Evolutionary conservation across 2,113 vertebrate genomes (phyloP).

Genomic region (Apaloderma vittatum): DNA sequence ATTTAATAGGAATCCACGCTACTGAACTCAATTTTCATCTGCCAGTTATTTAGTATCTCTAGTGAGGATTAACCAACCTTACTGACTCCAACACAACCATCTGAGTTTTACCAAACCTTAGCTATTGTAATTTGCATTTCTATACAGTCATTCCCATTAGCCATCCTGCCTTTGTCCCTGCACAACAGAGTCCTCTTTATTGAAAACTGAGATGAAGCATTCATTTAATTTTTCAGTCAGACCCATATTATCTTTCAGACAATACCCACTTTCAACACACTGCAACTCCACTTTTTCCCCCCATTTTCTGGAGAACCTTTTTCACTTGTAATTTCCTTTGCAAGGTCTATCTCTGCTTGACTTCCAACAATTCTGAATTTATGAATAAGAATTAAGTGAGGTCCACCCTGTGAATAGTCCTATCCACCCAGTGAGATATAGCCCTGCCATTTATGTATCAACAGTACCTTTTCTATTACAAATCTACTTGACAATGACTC

Average conservation of each 20-base stretch:
- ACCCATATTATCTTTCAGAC: not conserved
- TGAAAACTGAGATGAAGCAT: conserved; percentile 12
- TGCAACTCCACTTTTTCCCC: not conserved
- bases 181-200: not conserved
- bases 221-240: not conserved
- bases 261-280: not conserved
- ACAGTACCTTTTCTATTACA: conserved; percentile 23
- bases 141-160: not conserved
- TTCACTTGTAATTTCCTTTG: conserved; percentile 30
- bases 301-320: conserved; percentile 7
- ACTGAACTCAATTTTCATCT: not conserved
- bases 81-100: not conserved
- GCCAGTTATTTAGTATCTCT: not conserved
- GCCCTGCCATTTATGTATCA: conserved; percentile 37
- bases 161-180: not conserved
- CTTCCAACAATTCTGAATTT: conserved; percentile 29
- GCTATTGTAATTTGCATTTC: conserved; percentile 15
- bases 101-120: not conserved
- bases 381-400: conserved; percentile 45
- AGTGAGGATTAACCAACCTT: not conserved
- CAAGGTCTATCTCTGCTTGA: conserved; percentile 23
- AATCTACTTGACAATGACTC: conserved; percentile 1
- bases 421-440: not conserved
- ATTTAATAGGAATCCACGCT: not conserved
- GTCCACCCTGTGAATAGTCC: not conserved